Base-by-base conservation (phyloP, 2,797 vertebrate species). In the Naso thynnoides region DNA sequence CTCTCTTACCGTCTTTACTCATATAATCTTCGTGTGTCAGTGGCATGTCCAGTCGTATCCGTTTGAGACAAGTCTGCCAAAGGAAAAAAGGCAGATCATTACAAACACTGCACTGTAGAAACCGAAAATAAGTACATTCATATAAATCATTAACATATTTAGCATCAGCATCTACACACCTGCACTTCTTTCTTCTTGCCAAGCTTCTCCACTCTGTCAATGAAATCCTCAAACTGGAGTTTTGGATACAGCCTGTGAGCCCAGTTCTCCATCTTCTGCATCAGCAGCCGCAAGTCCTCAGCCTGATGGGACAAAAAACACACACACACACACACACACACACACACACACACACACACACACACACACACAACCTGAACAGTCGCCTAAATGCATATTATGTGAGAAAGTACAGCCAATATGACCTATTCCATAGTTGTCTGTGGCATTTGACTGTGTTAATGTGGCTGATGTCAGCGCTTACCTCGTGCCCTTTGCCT, bases 241-340 rank as follows among this genome's bases (percentile, higher is more conserved):
- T 97, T 97, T 23, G 98, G 97, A 87, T 94, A 99, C 2, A 99
- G 84, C 19, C 98, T 92, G 81, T 99, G 98, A 24, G 97, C 98
- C 98, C 98, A 99, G 90, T 99, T 98, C 87, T 99, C 97, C 97
- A 98, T 98, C 45, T 94, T 96, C 57, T 87, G 94, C 80, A 99
- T 95, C 3, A 99, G 91, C 1, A 91, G 93, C 81, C 91, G 95
- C 82, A 99, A 89, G 84, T 99, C 95, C 45, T 97, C 96, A 8
- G 92, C 94, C 98, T 99, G 79, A 10, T 2, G 0, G 21, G 7
- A 73, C 21, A 1, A 14, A 57, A n/a, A 4, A 48, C 47, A 63
- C 24, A 23, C 14, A 49, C 18, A 56, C 18, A 60, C n/a, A n/a
- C n/a, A n/a, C n/a, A 18, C 54, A 6, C 15, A 24, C 33, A 50